phyloP scores from a whole-genome alignment of 2,797 vertebrate species.

The Semotilus atromaculatus region DNA sequence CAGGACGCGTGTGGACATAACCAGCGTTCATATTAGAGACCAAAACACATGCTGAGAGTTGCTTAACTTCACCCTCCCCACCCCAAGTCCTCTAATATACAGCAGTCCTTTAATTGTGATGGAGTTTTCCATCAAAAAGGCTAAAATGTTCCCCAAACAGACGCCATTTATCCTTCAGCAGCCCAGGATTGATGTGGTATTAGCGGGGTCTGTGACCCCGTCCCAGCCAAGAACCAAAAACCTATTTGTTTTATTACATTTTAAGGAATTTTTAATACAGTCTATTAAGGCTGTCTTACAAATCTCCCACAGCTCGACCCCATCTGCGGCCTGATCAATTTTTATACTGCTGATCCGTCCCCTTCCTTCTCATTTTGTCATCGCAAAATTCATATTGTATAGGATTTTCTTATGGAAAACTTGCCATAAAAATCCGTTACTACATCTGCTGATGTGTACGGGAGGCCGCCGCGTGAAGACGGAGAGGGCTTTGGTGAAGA shows the following conservation, averaged over 20 bases:
- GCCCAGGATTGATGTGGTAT: slow-evolving; percentile 79
- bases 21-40: neutral
- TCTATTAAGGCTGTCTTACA: slow-evolving; percentile 99
- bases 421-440: slow-evolving; percentile 95
- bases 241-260: slow-evolving; percentile 85
- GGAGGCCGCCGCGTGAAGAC: slow-evolving; percentile 86
- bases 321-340: slow-evolving; percentile 99
- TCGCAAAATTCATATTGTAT: slow-evolving; percentile 97
- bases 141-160: slow-evolving; percentile 75
- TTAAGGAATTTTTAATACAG: slow-evolving; percentile 99
- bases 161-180: slow-evolving; percentile 75
- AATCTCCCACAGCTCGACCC: slow-evolving; percentile 94
- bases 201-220: slow-evolving; percentile 62
- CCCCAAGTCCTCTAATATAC: slow-evolving; percentile 76
- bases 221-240: slow-evolving; percentile 67
- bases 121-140: slow-evolving; percentile 79
- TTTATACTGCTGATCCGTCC: slow-evolving; percentile 98
- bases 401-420: slow-evolving; percentile 93
- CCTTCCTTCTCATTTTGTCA: slow-evolving; percentile 95
- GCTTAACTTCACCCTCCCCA: slow-evolving; percentile 54
- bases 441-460: slow-evolving; percentile 82
- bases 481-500: slow-evolving; percentile 88
- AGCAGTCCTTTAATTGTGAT: slow-evolving; percentile 76
- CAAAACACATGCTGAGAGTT: slow-evolving; percentile 55
- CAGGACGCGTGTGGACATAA: slow-evolving; percentile 34